phyloP scores from a whole-genome alignment of 2,888 invertebrate genomes.

The Lochmaea crataegi region DNA sequence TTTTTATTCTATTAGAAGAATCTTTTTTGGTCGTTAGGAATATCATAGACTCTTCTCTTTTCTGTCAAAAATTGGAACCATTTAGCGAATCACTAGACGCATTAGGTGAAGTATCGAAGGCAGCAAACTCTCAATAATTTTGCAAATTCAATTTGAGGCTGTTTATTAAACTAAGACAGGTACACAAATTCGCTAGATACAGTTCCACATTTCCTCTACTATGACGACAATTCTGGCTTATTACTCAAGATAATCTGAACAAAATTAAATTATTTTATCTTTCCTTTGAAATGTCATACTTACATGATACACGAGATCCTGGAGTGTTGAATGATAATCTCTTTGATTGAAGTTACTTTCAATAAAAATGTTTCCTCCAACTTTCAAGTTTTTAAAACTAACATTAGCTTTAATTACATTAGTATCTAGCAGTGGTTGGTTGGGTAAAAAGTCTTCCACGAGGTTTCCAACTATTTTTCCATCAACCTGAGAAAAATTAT shows the following conservation, averaged over 20 bases:
- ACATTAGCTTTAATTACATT: constrained; percentile 63
- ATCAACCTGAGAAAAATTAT: constrained; percentile 62
- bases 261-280: too few relatives aligned
- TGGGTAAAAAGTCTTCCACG: constrained; percentile 63
- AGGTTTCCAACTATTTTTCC: constrained; percentile 66
- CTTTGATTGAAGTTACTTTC: constrained; percentile 63
- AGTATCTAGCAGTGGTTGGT: constrained; percentile 66
- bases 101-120: too few relatives aligned
- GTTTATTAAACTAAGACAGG: too few relatives aligned
- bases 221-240: not conserved
- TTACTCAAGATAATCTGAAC: not conserved
- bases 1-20: too few relatives aligned
- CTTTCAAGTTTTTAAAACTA: constrained; percentile 66
- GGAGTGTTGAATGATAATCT: constrained; percentile 61
- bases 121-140: too few relatives aligned
- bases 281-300: constrained; percentile 7
- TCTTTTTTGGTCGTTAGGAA: too few relatives aligned
- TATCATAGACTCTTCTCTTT: too few relatives aligned
- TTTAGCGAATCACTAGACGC: too few relatives aligned
- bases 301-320: constrained; percentile 66
- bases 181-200: too few relatives aligned
- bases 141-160: too few relatives aligned
- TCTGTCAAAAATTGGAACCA: too few relatives aligned
- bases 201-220: not conserved
- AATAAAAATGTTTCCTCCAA: constrained; percentile 67